A percentile compares a stretch with the other conserved stretches of the same genome.
Conservation (phyloP, 1,140 invertebrate species). For the Cotesia typhae region DNA sequence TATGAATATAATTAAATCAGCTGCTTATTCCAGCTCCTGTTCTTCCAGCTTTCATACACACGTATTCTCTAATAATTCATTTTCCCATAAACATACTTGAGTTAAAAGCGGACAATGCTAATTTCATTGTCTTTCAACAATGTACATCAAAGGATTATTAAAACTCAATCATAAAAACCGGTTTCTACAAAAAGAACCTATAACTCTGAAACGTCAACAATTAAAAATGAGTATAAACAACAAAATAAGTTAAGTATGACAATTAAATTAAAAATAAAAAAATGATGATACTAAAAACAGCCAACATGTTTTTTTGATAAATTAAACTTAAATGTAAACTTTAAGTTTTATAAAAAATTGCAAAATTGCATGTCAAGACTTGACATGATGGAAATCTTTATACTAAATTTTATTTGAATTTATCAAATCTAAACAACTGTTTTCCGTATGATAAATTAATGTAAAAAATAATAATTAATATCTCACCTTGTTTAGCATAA, state of each 20-base stretch:
- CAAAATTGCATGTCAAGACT: too few relatives aligned
- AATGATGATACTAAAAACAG: too few relatives aligned
- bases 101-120: slow-evolving; percentile 9
- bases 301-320: too few relatives aligned
- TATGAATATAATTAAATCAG: slow-evolving; percentile 30
- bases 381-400: too few relatives aligned
- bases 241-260: not conserved
- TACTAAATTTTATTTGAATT: too few relatives aligned
- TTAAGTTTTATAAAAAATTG: too few relatives aligned
- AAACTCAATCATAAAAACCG: not conserved
- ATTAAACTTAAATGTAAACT: too few relatives aligned
- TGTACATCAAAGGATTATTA: not conserved
- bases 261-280: slow-evolving; percentile 9
- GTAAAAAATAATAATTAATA: not conserved
- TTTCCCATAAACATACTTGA: slow-evolving; percentile 30
- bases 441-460: not conserved
- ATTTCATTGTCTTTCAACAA: slow-evolving; percentile 6
- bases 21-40: slow-evolving; percentile 20
- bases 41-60: not conserved
- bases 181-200: not conserved
- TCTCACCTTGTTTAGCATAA: slow-evolving; percentile 55
- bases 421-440: too few relatives aligned
- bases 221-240: not conserved
- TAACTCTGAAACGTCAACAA: not conserved
- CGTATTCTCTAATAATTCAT: slow-evolving; percentile 32